Conservation (phyloP, 2,888 invertebrate species). For the Dermolepida albohirtum region DNA sequence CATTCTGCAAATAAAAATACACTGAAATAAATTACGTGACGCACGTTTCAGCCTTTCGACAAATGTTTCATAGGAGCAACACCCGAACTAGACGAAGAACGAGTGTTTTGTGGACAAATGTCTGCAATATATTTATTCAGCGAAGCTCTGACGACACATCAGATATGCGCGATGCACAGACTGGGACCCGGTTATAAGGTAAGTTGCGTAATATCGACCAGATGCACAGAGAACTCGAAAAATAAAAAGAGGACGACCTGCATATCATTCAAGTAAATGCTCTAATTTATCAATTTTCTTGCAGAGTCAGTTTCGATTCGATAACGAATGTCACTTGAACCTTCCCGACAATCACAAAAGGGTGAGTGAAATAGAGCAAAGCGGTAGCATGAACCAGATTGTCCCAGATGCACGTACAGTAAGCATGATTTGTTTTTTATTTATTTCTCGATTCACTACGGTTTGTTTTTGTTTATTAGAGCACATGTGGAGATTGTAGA, state of each 20-base stretch:
- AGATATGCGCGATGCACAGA: constrained; percentile 98
- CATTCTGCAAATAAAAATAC: not conserved
- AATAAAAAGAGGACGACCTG: not conserved
- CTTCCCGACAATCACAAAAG: constrained; percentile 98
- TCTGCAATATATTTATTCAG: constrained; percentile 98
- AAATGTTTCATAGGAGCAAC: constrained; percentile 99
- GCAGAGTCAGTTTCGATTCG: constrained; percentile 99
- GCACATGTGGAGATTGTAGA: not conserved
- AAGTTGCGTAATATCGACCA: constrained; percentile 53
- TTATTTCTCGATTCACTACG: constrained; percentile 16
- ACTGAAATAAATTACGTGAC: constrained; percentile 5
- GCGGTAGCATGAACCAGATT: constrained; percentile 61
- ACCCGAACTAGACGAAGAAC: constrained; percentile 94
- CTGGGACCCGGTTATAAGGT: constrained; percentile 99
- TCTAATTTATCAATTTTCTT: constrained; percentile 55
- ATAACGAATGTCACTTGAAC: constrained; percentile 98
- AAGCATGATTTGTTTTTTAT: constrained; percentile 65
- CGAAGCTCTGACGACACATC: constrained; percentile 96
- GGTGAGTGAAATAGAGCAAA: constrained; percentile 78
- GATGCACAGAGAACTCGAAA: constrained; percentile 1
- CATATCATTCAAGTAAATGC: constrained; percentile 36
- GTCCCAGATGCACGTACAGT: constrained; percentile 68
- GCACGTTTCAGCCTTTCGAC: constrained; percentile 88
- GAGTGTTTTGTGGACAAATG: constrained; percentile 99
- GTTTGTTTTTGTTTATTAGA: constrained; percentile 10